Conservation (phyloP, 2,113 vertebrate genomes). For the Naja naja region DNA sequence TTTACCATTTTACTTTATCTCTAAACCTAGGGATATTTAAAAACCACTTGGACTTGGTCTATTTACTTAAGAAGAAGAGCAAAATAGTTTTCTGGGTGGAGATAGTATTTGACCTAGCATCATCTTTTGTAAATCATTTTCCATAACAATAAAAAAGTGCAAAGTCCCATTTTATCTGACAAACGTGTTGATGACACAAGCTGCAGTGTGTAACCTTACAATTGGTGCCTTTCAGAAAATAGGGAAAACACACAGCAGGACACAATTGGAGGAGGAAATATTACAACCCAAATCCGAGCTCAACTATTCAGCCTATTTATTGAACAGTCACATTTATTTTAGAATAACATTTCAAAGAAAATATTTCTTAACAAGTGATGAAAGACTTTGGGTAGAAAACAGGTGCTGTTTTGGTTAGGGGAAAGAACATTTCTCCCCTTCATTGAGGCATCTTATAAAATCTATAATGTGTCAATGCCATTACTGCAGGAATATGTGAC, state of each 20-base stretch:
- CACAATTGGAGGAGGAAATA: background rate
- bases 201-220: background rate
- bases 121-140: background rate
- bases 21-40: background rate
- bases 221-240: background rate
- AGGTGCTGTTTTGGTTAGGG: background rate
- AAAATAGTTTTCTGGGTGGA: background rate
- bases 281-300: conserved; percentile 1
- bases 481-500: background rate
- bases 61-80: background rate
- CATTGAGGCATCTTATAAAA: background rate
- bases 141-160: background rate
- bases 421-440: background rate
- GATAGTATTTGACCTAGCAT: background rate
- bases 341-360: background rate
- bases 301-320: background rate
- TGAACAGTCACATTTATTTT: conserved; percentile 3
- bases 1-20: background rate
- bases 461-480: background rate
- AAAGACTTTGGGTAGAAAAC: background rate
- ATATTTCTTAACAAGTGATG: background rate
- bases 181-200: background rate
- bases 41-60: background rate
- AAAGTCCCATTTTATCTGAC: background rate
- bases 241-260: background rate